These are phyloP conservation scores for Lepidocyrtoides sp. DNA, from an alignment of 2,888 invertebrate species.

Conservation along the genomic window DNA sequence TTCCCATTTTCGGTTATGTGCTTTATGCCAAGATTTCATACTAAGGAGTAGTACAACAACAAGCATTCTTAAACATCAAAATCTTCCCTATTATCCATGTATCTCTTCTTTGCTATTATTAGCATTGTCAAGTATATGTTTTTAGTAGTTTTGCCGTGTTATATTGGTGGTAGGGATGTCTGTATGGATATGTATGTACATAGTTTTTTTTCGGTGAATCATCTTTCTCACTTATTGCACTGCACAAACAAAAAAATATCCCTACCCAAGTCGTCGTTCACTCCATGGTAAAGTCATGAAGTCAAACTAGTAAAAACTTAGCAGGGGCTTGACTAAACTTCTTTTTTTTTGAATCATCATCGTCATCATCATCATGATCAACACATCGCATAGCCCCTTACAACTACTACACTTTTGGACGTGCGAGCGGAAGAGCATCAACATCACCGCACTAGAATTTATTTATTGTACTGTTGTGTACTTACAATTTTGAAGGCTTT, in stretches of 20 bases:
- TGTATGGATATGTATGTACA: no score
- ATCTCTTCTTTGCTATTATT: background rate
- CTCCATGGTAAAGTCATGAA: constrained; percentile 7
- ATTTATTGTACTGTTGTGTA: constrained; percentile 53
- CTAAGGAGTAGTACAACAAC: background rate
- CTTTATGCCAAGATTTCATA: constrained; percentile 47
- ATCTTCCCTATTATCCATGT: background rate
- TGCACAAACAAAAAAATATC: background rate
- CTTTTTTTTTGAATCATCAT: constrained; percentile 50
- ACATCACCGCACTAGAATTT: constrained; percentile 42
- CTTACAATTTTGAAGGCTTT: constrained; percentile 30
- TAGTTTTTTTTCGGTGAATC: constrained; percentile 34
- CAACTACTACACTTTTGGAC: background rate
- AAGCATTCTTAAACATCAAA: no score
- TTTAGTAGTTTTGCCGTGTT: background rate
- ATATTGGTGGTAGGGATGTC: no score
- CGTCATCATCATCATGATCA: background rate
- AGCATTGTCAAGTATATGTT: no score
- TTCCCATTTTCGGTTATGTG: constrained; percentile 74
- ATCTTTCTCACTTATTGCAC: background rate
- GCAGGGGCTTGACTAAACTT: constrained; percentile 64
- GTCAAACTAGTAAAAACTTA: constrained; percentile 48
- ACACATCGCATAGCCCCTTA: constrained; percentile 3
- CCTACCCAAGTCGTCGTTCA: constrained; percentile 26
- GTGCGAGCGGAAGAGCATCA: background rate